Percentiles rank a stretch among this genome's conserved stretches.
Evolutionary conservation across 1,140 invertebrate species (phyloP).

Genomic region (Listronotus bonariensis): DNA sequence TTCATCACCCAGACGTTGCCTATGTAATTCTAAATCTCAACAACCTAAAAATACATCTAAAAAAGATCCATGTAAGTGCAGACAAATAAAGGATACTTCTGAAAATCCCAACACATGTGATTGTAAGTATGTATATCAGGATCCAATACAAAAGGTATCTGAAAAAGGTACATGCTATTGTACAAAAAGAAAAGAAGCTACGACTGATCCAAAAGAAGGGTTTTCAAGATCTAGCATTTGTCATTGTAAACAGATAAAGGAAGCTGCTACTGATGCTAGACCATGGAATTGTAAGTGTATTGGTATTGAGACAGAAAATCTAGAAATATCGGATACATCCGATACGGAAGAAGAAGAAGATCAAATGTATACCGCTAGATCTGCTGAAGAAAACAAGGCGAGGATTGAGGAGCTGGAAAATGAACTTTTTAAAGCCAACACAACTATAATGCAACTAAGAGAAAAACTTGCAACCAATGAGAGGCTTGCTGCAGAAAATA

Average conservation of each 20-base stretch:
- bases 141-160: too few relatives aligned
- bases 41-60: background rate
- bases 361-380: constrained; percentile 36
- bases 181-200: too few relatives aligned
- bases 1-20: constrained; percentile 5
- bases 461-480: constrained; percentile 20
- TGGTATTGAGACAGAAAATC: background rate
- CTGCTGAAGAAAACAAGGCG: constrained; percentile 22
- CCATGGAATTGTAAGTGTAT: constrained; percentile 1
- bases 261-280: background rate
- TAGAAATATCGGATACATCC: background rate
- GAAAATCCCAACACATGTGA: too few relatives aligned
- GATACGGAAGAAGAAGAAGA: constrained; percentile 26
- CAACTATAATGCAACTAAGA: constrained; percentile 28
- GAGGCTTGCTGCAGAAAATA: constrained; percentile 39
- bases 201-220: too few relatives aligned
- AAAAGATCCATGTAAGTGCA: background rate
- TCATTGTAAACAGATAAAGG: background rate
- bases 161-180: too few relatives aligned
- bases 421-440: constrained; percentile 39
- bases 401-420: constrained; percentile 35
- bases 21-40: constrained; percentile 1
- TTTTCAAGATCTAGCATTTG: background rate
- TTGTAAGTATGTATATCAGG: too few relatives aligned
- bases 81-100: too few relatives aligned